phyloP scores from a whole-genome alignment of 2,113 vertebrate genomes.

The Pterocles gutturalis region DNA sequence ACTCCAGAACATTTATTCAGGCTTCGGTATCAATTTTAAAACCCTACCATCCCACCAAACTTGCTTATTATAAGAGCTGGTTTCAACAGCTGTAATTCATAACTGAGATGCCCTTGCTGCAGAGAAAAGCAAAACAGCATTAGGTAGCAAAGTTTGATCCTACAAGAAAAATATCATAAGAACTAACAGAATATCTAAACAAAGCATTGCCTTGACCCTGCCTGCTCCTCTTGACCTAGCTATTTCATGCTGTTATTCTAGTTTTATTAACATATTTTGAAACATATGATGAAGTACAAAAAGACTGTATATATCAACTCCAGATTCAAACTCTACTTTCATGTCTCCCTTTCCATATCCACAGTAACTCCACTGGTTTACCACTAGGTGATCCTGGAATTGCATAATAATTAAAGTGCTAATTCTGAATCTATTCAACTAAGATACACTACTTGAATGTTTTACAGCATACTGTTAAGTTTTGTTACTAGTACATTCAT shows the following conservation, averaged over 20 bases:
- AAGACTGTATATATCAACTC: background rate
- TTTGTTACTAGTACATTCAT: background rate
- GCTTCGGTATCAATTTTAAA: conserved; percentile 65
- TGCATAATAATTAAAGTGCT: background rate
- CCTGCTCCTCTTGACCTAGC: background rate
- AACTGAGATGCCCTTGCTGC: background rate
- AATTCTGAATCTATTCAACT: background rate
- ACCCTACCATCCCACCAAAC: conserved; percentile 16
- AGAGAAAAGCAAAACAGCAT: background rate
- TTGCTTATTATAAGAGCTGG: conserved; percentile 17
- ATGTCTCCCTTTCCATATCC: background rate
- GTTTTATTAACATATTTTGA: background rate
- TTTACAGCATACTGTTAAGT: background rate
- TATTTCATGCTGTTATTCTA: background rate
- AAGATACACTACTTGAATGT: background rate
- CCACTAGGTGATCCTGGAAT: background rate
- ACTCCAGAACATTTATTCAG: conserved; percentile 63
- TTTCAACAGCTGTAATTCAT: conserved; percentile 1
- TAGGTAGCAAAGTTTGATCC: background rate
- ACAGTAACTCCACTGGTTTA: background rate
- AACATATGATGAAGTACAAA: background rate
- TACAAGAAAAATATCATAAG: background rate
- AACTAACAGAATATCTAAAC: background rate
- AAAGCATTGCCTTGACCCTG: background rate
- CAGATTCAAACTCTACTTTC: background rate